phyloP scores from a whole-genome alignment of 2,797 vertebrate genomes.

The Hemibagrus guttatus region DNA sequence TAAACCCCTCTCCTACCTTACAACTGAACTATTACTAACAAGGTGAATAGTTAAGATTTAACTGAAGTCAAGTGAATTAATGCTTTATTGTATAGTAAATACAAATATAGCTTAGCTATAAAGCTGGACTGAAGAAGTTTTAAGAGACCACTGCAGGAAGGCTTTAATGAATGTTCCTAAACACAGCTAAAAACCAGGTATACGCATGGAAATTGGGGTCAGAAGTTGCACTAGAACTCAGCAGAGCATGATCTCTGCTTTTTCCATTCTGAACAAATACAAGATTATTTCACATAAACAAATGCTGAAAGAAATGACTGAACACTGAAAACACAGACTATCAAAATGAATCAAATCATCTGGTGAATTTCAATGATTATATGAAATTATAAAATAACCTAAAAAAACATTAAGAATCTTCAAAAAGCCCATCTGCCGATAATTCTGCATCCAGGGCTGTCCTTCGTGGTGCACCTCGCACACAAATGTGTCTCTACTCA shows the following conservation, averaged over 20 bases:
- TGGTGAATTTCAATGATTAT: neutral
- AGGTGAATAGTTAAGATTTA: neutral
- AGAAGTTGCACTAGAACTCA: neutral
- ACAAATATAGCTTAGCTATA: neutral
- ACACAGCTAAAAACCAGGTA: neutral
- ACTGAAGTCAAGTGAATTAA: neutral
- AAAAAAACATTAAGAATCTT: neutral
- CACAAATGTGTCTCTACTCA: neutral
- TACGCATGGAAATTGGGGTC: neutral
- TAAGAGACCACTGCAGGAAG: neutral
- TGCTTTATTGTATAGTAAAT: neutral
- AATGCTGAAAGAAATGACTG: neutral
- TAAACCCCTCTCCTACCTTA: neutral
- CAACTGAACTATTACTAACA: neutral
- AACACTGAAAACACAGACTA: neutral
- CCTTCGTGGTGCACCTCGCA: neutral
- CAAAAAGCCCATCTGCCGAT: neutral
- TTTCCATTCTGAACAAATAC: neutral
- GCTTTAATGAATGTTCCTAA: neutral
- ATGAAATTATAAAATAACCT: neutral
- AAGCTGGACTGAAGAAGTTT: neutral
- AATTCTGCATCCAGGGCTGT: neutral
- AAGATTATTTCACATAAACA: neutral
- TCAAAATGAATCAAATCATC: neutral
- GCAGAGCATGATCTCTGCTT: neutral